Evolutionary conservation across 2,888 invertebrate species (phyloP), one percentile per base, ranked within the genome.

Genomic region (Crioceris asparagi): DNA sequence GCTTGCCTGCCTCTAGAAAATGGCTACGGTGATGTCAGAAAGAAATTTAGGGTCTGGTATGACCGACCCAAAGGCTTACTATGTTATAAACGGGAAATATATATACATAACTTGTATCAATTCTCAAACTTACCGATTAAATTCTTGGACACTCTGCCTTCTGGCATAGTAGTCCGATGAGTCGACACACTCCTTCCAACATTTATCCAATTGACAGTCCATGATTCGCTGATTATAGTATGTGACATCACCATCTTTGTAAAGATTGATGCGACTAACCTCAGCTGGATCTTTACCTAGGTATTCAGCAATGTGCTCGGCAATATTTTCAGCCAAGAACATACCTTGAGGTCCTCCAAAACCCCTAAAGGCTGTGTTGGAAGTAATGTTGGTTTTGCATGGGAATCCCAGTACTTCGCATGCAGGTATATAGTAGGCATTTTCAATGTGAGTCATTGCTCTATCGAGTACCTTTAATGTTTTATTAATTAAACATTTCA

Each of bases 261-360:
- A 90, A 51, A 94, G 69, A 65, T 96, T 94, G 10, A 81, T 50
- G 52, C 74, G 57, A 51, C 71, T 69, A 18, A 91, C 73, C 60
- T 81, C 72, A 8, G 73, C 63, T 6, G 74, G 66, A 47, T 77
- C 74, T 46, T 77, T 74, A 0, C 74, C 71, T 15, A 90, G 65
- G 49, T 70, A 74, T 19, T 70, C 70, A 1, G 92, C 88, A 10
- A 91, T 71, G 45, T 86, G 79, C 43, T 81, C 70, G 25, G 87
- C 72, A 49, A 87, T 79, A 48, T 70, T 75, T 64, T 93, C 93
- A 0, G 76, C 83, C 2, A 80, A 75, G 56, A 85, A 83, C 88
- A 91, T 88, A 17, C 83, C 90, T 50, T 92, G 92, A 0, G 92
- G 92, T 0, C 80, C 88, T 4, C 92, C 92, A 54, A 91, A 92